Percentiles rank a stretch among this genome's conserved stretches.
These are phyloP conservation scores for Speoplatyrhinus poulsoni DNA, from an alignment of 2,113 vertebrate genomes.

Conservation along the genomic window DNA sequence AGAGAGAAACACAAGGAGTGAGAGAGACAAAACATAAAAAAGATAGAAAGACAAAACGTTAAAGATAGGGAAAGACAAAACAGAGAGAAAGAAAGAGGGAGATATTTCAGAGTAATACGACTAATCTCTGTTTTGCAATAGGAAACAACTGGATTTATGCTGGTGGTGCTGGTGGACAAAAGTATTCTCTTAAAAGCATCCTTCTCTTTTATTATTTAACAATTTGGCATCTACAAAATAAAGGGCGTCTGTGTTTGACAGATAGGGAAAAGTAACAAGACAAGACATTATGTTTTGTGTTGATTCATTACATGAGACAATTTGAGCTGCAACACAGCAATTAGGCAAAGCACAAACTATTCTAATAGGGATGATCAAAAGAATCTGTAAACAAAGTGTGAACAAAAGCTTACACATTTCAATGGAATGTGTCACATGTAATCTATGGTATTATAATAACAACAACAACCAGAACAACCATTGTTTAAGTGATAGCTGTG, in stretches of 20 bases:
- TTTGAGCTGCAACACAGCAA: slow-evolving; percentile 18
- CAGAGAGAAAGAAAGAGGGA: slow-evolving; percentile 2
- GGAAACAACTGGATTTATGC: slow-evolving; percentile 43
- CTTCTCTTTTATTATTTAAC: slow-evolving; percentile 35
- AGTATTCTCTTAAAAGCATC: slow-evolving; percentile 7
- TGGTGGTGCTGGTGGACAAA: background rate
- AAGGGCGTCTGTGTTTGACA: slow-evolving; percentile 4
- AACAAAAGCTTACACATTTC: slow-evolving; percentile 29
- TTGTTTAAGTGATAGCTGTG: slow-evolving; percentile 15
- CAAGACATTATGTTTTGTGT: slow-evolving; percentile 10
- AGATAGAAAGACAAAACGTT: background rate
- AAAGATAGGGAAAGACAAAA: background rate
- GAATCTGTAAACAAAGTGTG: slow-evolving; percentile 24
- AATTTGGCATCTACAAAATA: slow-evolving; percentile 7
- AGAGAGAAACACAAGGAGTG: background rate
- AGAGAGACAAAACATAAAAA: background rate
- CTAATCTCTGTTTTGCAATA: slow-evolving; percentile 59
- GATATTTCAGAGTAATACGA: slow-evolving; percentile 22
- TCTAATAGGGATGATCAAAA: slow-evolving; percentile 34
- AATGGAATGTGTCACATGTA: slow-evolving; percentile 10
- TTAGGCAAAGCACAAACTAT: slow-evolving; percentile 17
- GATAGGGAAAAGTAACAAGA: slow-evolving; percentile 23
- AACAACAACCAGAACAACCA: slow-evolving; percentile 20
- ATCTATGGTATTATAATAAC: background rate
- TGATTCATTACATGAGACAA: slow-evolving; percentile 12